Conservation (phyloP, 2,113 vertebrate species). For the Cyanocitta stelleri region DNA sequence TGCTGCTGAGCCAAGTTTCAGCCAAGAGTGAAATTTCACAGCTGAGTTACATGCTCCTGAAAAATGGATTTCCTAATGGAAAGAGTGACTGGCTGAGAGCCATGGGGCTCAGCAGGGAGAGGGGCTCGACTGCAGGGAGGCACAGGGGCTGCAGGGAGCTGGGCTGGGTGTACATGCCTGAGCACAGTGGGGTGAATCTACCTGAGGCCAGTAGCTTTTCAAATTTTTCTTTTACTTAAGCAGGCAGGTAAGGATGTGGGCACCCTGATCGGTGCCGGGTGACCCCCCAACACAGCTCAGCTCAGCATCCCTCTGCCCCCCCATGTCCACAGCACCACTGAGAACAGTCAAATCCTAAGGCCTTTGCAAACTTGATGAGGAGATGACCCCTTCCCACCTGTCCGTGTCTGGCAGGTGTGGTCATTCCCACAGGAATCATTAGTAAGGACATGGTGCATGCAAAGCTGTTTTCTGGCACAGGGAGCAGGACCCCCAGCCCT, state of each 20-base stretch:
- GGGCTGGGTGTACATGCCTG: neutral
- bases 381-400: neutral
- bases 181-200: neutral
- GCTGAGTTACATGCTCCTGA: slow-evolving; percentile 18
- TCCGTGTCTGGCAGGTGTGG: neutral
- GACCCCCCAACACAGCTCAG: neutral
- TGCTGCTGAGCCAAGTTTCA: slow-evolving; percentile 35
- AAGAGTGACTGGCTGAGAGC: slow-evolving; percentile 27
- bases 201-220: neutral
- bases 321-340: rapidly evolving
- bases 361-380: rapidly evolving
- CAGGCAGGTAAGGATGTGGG: neutral
- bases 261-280: neutral
- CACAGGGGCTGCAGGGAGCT: neutral
- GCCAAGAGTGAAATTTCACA: slow-evolving; percentile 23
- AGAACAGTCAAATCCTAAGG: too few relatives aligned
- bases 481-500: neutral
- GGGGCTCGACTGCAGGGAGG: neutral
- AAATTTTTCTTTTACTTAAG: neutral
- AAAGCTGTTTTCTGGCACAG: rapidly evolving
- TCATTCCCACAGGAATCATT: neutral
- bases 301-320: neutral
- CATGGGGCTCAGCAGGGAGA: neutral
- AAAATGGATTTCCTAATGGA: slow-evolving; percentile 56
- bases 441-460: rapidly evolving